phyloP scores from a whole-genome alignment of 1,140 invertebrate species.

The Brachionus manjavacas region DNA sequence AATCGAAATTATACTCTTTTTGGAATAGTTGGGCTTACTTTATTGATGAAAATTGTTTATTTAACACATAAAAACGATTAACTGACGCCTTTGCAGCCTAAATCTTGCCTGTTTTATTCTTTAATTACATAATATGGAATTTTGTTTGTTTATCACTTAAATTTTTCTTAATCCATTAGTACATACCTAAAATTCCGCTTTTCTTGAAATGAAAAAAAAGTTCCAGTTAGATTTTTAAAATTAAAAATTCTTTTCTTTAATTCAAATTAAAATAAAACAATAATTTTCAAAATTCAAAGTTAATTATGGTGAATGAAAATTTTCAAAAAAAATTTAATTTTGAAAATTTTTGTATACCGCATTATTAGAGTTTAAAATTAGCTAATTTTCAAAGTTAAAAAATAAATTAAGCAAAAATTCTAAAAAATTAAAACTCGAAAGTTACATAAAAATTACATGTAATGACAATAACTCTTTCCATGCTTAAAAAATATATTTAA shows the following conservation, averaged over 20 bases:
- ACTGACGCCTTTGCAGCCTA: not conserved
- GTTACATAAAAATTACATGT: too few species aligned
- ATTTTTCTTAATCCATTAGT: not conserved
- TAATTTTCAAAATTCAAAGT: too few species aligned
- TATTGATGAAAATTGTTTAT: not conserved
- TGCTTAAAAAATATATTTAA: too few species aligned
- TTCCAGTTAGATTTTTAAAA: not conserved
- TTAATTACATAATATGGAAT: not conserved
- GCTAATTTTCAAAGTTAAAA: not conserved
- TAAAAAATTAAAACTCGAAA: not conserved
- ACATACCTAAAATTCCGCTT: not conserved
- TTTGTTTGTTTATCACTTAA: slow-evolving; percentile 5
- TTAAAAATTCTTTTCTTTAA: too few species aligned
- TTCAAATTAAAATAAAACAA: too few species aligned
- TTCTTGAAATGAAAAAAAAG: too few species aligned
- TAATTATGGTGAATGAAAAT: not conserved
- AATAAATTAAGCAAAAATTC: not conserved
- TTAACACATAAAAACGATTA: not conserved
- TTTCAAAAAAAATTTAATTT: not conserved
- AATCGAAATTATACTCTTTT: not conserved
- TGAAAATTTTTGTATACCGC: not conserved
- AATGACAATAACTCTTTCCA: too few species aligned
- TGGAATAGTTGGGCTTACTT: not conserved
- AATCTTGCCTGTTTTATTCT: not conserved
- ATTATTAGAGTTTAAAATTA: not conserved